Base-by-base conservation (phyloP, 2,113 vertebrate genomes). In the Passer montanus region DNA sequence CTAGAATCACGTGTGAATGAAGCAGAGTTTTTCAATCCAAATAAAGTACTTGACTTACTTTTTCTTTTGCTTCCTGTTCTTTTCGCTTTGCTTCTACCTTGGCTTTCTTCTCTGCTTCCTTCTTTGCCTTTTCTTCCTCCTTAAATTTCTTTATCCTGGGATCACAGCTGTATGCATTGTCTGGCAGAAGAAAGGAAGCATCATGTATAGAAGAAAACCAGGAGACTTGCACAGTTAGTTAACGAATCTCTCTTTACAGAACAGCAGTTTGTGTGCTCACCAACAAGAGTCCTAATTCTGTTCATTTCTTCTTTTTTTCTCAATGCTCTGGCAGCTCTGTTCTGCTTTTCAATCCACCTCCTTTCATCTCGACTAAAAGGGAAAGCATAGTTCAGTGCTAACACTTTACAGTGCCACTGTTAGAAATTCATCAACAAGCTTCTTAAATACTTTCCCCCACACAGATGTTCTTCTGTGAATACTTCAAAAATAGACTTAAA, bases 261-360 rank as follows among this genome's bases (percentile, higher is more conserved):
- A 0, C 33, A 77, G n/a, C 53, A 30, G 56, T 63, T 62, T 83
- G 24, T 37, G 58, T 31, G 87, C 94, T 97, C 94, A 99, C 98
- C 98, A 91, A 99, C 98, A 75, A 99, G 98, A 55, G 99, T 99
- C 96, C 99, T 98, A 96, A 99, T 99, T 97, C 99, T 98, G 97
- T 99, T 99, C 99, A 99, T 99, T 98, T 99, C 99, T 97, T 99
- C 99, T 96, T 99, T 99, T 97, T 99, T 99, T 59, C 99, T 99
- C 94, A 99, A 97, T 22, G 98, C 99, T 94, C 99, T 98, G 50
- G 99, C 99, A 28, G 99, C 99, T 97, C 99, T 98, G 92, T 99
- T 99, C 95, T 99, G 99, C 94, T 99, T 99, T 90, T 99, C 99
- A 86, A 99, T 99, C 99, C 99, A 99, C 78, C 98, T 98, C 76